Evolutionary conservation across 2,888 invertebrate species (phyloP), one percentile per base, ranked within the genome.

Genomic region (Dicranocentrus wangi): DNA sequence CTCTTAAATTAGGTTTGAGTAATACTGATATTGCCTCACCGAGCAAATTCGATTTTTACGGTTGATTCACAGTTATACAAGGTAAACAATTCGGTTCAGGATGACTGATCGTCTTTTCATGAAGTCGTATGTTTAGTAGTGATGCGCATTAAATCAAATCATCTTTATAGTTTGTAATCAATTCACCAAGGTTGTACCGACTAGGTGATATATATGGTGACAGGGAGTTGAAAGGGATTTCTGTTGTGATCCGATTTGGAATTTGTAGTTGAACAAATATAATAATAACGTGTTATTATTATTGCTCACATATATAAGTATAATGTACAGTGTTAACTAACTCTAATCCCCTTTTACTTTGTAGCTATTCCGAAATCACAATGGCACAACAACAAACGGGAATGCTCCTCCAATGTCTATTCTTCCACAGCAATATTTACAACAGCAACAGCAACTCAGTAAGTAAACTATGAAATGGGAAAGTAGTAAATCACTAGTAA

Each of bases 341-440:
- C n/a, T 10, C 32, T 32, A 32, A 32, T 32, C 32, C 32, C 32
- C 21, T 55, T 55, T 80, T 88, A 86, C 76, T 89, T 92, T 92
- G 27, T 91, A 95, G 95, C 95, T 96, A 88, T 95, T 95, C 90
- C 93, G 95, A 89, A 94, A 94, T 89, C 95, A 95, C 89, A 94
- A 93, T 88, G 93, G 90, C 85, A 89, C 89, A 23, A 88, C 89
- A 47, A 87, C 87, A 86, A 81, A 87, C 87, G 86, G 85, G 68
- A 86, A 86, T 80, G 85, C 81, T 51, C 84, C 82, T 61, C 83
- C 69, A 60, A 83, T 86, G 84, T 86, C 85, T 23, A 75, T 86
- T 60, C 92, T 92, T 89, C 93, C 94, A 87, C 95, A 95, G 89
- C 95, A 95, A 88, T 94, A 94, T 88, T 89, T 92, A 90, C 93